Percentiles rank a stretch among this genome's conserved stretches.
Conservation (phyloP, 2,797 vertebrate genomes). For the Myotis pilosus region DNA sequence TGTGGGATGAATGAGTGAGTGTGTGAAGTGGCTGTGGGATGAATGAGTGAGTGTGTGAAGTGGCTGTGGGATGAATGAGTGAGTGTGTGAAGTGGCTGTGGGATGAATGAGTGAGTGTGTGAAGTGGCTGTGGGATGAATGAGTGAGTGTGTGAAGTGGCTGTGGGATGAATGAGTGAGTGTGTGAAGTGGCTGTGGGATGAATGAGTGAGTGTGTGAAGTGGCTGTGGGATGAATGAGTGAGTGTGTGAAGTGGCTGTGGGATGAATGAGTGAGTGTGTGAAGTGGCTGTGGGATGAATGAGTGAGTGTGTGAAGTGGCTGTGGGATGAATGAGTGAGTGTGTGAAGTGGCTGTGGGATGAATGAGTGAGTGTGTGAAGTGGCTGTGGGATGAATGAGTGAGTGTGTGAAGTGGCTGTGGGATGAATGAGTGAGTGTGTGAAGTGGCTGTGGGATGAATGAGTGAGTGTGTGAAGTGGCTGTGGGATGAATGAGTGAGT, state of each 20-base stretch:
- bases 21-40: not conserved
- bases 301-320: too few species aligned
- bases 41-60: not conserved
- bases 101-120: not conserved
- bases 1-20: not conserved
- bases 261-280: too few species aligned
- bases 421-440: too few species aligned
- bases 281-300: too few species aligned
- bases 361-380: too few species aligned
- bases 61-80: not conserved
- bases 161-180: not conserved
- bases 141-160: not conserved
- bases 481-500: too few species aligned
- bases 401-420: too few species aligned
- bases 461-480: too few species aligned
- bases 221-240: not conserved
- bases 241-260: not conserved
- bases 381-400: too few species aligned
- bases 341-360: too few species aligned
- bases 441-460: too few species aligned
- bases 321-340: too few species aligned
- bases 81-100: not conserved
- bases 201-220: not conserved
- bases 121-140: not conserved
- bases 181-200: not conserved